Conservation (phyloP, 2,888 invertebrate genomes). For the Oligia fasciuncula region DNA sequence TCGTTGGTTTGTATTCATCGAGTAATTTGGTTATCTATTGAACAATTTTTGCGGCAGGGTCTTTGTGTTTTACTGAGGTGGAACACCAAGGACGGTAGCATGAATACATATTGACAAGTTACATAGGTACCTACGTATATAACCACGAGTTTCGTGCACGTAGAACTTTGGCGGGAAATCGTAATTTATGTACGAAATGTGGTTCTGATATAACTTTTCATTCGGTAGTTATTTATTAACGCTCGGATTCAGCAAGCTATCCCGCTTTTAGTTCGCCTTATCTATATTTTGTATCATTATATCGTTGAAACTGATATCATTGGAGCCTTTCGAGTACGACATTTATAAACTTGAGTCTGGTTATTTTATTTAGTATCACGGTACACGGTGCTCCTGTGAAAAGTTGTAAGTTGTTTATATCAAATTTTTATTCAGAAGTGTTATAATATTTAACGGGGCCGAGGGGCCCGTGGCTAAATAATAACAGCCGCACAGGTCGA, state of each 20-base stretch:
- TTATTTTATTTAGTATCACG: conserved; percentile 24
- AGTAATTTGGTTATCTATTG: conserved; percentile 28
- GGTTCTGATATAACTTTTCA: conserved; percentile 62
- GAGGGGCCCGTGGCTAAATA: too few species aligned
- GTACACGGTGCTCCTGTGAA: background rate
- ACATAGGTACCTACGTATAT: conserved; percentile 31
- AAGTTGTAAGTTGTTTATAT: background rate
- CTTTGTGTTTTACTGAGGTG: conserved; percentile 35
- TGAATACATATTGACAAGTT: conserved; percentile 45
- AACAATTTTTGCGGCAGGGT: conserved; percentile 26
- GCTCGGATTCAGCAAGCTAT: conserved; percentile 46
- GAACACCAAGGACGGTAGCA: conserved; percentile 5
- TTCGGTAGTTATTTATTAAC: conserved; percentile 61
- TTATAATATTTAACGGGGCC: too few species aligned
- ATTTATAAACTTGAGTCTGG: conserved; percentile 31
- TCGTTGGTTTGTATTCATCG: conserved; percentile 39
- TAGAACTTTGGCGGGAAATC: conserved; percentile 56
- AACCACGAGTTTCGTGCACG: conserved; percentile 36
- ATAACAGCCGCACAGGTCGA: too few species aligned
- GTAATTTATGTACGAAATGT: conserved; percentile 62
- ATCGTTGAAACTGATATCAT: conserved; percentile 36
- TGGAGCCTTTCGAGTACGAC: conserved; percentile 17
- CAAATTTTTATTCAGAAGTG: background rate
- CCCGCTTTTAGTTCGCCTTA: conserved; percentile 26
- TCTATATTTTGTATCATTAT: conserved; percentile 33